Base-by-base conservation (phyloP, 2,888 invertebrate genomes). In the Tetragnatha montana region DNA sequence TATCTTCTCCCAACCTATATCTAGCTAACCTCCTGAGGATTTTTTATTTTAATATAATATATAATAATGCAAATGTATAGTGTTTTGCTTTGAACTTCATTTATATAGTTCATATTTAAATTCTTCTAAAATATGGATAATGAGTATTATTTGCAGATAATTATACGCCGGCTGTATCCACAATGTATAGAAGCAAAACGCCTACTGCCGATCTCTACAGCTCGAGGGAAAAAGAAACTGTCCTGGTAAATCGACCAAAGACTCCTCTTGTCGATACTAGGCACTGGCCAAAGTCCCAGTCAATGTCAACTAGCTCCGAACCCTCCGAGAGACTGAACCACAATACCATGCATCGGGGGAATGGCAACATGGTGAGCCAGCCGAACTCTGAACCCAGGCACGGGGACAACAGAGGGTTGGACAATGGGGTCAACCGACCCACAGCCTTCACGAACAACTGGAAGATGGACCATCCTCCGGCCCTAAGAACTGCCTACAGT, bases 171-270 rank as follows among this genome's bases (percentile, higher is more conserved):
- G 50, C 82, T 22, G 70, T 81, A 12, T 60, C 91, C 21, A 81
- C 87, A 10, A 82, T 89, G 83, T 91, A 92, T 82, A 95, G 97
- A 87, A 98, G 98, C 93, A 98, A 98, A 94, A 98, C 98, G 0
- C 98, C 98, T 0, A 98, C 98, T 0, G 98, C 98, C 0, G 98
- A 98, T 93, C 95, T 98, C 91, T 96, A 96, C 92, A 96, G 96
- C 92, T 96, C 96, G 0, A 83, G 87, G 19, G 96, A 96, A 71
- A 95, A 95, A 85, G 95, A 96, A 91, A 95, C 96, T 93, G 95
- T 96, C 70, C 94, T 96, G 68, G 96, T 96, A 0, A 96, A 95
- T 92, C 94, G 96, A 91, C 96, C 96, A 12, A 96, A 96, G 94
- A 96, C 96, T 12, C 96, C 96, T 0, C 93, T 96, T 81, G 95